Conservation (phyloP, 2,797 vertebrate genomes). For the Glossophaga mutica region DNA sequence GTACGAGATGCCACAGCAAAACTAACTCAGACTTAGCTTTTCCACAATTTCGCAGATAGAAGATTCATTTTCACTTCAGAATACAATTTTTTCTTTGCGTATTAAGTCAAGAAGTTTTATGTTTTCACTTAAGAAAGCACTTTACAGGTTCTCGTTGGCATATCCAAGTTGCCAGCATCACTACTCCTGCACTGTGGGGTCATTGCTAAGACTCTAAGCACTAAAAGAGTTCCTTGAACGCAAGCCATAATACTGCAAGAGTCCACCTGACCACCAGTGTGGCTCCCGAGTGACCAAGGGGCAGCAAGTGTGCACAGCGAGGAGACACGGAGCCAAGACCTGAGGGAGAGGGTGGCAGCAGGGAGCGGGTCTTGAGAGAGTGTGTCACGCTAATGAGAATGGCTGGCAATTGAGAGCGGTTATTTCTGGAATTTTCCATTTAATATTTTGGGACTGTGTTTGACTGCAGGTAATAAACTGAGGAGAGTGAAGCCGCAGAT, state of each 20-base stretch:
- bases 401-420: background rate
- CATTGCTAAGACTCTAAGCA: background rate
- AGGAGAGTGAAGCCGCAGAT: background rate
- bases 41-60: background rate
- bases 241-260: background rate
- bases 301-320: no score
- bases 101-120: background rate
- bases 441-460: background rate
- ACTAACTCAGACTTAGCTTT: background rate
- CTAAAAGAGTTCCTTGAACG: background rate
- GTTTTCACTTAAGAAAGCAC: background rate
- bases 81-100: background rate
- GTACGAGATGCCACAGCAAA: background rate
- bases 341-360: no score
- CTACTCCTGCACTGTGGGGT: background rate
- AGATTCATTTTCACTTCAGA: background rate
- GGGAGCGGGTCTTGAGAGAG: no score
- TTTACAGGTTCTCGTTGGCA: background rate
- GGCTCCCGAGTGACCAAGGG: background rate
- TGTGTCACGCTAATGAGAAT: no score
- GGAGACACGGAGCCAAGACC: no score
- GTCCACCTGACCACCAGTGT: background rate
- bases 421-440: background rate
- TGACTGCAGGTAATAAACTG: background rate
- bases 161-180: background rate